Evolutionary conservation across 2,113 vertebrate genomes (phyloP), one percentile per base, ranked within the genome.

Genomic region (Aix galericulata): DNA sequence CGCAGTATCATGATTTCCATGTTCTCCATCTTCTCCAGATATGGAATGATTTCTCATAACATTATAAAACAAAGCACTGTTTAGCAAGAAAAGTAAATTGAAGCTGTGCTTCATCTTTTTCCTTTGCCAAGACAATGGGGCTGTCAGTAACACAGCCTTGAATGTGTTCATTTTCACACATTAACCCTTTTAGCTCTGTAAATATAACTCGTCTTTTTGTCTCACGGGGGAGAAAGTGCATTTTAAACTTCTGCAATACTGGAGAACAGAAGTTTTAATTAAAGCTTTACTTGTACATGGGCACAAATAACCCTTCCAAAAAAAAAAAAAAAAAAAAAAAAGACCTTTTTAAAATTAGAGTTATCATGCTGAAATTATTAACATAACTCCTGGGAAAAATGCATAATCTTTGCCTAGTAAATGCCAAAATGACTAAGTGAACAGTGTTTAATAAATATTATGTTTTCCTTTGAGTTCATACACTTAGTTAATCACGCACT

Each of bases 351-450:
- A 84, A 91, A 93, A 86, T 75, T 82, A 67, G 86, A 89, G 64
- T 90, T 90, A 96, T 92, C 66, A 89, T 55, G 82, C 62, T 94
- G 92, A 86, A 95, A 82, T 81, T 88, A 94, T 95, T 95, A 95
- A 82, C 63, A 21, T 79, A 96, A 84, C 80, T 92, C 86, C 77
- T 93, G 92, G 82, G 90, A 75, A 94, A 94, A 94, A 88, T 55
- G 80, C 77, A 79, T 88, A 86, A 91, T 95, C 83, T 93, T 93
- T 82, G 81, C 86, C 73, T 88, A 88, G 73, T 38, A 80, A 95
- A 89, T 88, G 73, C 80, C 77, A 94, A 93, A 93, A 93, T 92
- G 86, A 91, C 90, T 86, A 96, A 93, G 76, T 88, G 74, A 95
- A 91, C 60, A 42, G 46, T 60, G 40, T 89, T 94, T 86, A 93